Base-by-base conservation (phyloP, 1,140 invertebrate species). In the Lepidotrigona ventralis region DNA sequence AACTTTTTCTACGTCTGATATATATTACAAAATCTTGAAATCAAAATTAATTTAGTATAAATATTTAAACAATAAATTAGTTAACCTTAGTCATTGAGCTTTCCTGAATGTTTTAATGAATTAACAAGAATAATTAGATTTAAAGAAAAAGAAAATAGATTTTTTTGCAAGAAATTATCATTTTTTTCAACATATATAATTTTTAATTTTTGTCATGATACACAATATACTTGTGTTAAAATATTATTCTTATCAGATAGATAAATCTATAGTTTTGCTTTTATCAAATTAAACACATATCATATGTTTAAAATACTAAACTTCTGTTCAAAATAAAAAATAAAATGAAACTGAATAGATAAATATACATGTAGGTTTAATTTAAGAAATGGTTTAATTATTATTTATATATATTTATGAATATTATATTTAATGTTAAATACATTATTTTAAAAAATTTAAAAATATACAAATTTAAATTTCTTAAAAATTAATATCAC, bases 161-260 rank as follows among this genome's bases (percentile, higher is more conserved):
- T 26, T 26, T 53, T 3, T 21, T 26, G 4, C 11, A 26, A 21
- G 19, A 53, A 26, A 4, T 53, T 17, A n/a, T 71, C n/a, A 53
- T 72, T 53, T 53, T 6, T 26, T 19, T 21, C 19, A 6, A 68
- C 26, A 26, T 15, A 54, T 54, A n/a, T 0, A 14, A 29, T 26
- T 74, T 9, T n/a, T 74, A 63, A 39, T 11, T 12, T 46, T 26
- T 63, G 19, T 23, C 39, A 3, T 19, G 8, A 29, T 64, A 19
- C 15, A 23, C 23, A 66, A n/a, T 53, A 23, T 53, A 63, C 4
- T 53, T 78, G 21, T 39, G 12, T 54, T n/a, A 63, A 12, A 66
- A 68, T 23, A 68, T n/a, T 69, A 53, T 23, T 76, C 17, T 79
- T 69, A 79, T 79, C 60, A 64, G 58, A 64, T 53, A 15, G 23